Evolutionary conservation across 2,113 vertebrate species (phyloP).

Genomic region (Hiodon alosoides): DNA sequence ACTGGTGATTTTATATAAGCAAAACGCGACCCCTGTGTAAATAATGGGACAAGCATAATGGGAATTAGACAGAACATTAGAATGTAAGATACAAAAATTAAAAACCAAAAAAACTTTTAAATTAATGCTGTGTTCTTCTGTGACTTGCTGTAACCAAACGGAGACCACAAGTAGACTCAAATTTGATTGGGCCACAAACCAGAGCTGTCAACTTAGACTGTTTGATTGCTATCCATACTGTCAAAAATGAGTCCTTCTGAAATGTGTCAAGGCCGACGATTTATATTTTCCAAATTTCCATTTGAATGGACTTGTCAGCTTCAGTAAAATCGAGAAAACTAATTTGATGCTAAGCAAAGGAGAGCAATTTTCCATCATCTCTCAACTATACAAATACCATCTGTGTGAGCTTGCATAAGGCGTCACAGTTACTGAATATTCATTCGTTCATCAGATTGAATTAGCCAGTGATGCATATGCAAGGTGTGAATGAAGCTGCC

Average conservation of each 20-base stretch:
- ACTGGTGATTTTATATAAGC: background rate
- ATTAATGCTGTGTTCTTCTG: background rate
- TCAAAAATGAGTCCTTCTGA: background rate
- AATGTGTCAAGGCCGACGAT: background rate
- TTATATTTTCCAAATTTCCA: background rate
- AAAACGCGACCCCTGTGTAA: no score
- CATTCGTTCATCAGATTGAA: constrained; percentile 25
- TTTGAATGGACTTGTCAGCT: constrained; percentile 17
- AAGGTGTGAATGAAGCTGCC: background rate
- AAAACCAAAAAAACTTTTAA: no score
- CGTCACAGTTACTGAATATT: constrained; percentile 25
- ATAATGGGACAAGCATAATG: no score
- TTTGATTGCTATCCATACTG: constrained; percentile 3
- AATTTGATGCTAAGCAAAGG: constrained; percentile 14
- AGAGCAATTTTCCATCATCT: constrained; percentile 24
- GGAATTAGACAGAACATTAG: no score
- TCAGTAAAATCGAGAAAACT: constrained; percentile 9
- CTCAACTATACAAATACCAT: constrained; percentile 28
- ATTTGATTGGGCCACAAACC: background rate
- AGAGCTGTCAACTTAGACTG: background rate
- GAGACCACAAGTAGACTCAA: background rate
- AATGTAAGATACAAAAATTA: no score
- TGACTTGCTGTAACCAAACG: background rate
- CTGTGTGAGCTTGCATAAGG: constrained; percentile 15
- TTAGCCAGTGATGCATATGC: constrained; percentile 25